Evolutionary conservation across 1,140 invertebrate genomes (phyloP), one percentile per base, ranked within the genome.

Genomic region (Nilaparvata lugens): DNA sequence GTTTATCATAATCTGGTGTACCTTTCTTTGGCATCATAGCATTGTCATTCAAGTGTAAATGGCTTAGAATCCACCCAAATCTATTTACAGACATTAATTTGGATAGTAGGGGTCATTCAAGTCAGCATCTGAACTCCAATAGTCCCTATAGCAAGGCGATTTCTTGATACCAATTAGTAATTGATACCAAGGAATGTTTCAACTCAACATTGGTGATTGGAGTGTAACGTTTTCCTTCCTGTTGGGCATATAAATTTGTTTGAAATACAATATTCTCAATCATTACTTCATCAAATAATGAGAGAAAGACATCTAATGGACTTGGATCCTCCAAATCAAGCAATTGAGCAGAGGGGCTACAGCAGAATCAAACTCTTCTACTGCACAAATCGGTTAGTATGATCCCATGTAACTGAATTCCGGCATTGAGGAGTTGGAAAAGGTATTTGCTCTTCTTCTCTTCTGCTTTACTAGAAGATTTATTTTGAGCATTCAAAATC

Each of bases 1-100:
- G 52, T 54, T 54, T 54, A 16, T 54, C 52, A 54, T 6, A 54
- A 54, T 54, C 52, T 25, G 52, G 23, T n/a, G 4, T 21, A 19
- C 16, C 23, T 54, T 24, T 21, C 23, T 21, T 4, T 11, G 52
- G 21, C 21, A 54, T 18, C 11, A 21, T 11, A 54, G 4, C 11
- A 24, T 54, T 54, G 52, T 54, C 23, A 24, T 54, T 54, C 16
- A 54, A 21, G 24, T 54, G 52, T 13, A 54, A 9, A 54, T 54
- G 23, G 4, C 23, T 7, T 6, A 54, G 52, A 9, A 54, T n/a
- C 9, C 52, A 40, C 9, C 38, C n/a, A n/a, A 40, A 40, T 9
- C n/a, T 51, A 64, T 74, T 74, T 14, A 74, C 52, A 48, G 68
- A 57, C 73, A 76, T 75, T 38, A 71, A 35, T 54, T 58, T 64